Percentiles rank a stretch among this genome's conserved stretches.
Evolutionary conservation across 2,888 invertebrate genomes (phyloP).

Genomic region (Drosophila aldrichi): DNA sequence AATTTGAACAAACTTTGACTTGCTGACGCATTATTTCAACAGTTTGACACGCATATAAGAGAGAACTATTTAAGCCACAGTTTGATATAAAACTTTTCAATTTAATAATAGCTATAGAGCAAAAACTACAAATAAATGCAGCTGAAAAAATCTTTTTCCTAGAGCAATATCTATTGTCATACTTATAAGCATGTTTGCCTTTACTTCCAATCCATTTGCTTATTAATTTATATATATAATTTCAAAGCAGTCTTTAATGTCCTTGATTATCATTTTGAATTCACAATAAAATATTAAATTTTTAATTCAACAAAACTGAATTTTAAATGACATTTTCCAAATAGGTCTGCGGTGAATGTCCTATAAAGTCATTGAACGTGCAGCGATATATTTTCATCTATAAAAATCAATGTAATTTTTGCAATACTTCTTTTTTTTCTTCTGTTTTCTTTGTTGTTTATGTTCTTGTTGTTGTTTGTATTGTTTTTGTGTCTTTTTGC

Average conservation of each 20-base stretch:
- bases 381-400: constrained; percentile 38
- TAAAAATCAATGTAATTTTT: constrained; percentile 41
- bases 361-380: constrained; percentile 55
- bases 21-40: constrained; percentile 2
- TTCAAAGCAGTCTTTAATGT: not conserved
- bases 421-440: too few species aligned
- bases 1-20: constrained; percentile 1
- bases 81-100: not conserved
- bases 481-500: constrained; percentile 47
- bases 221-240: too few species aligned
- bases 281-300: too few species aligned
- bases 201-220: too few species aligned
- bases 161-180: too few species aligned
- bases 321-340: constrained; percentile 6
- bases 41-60: not conserved
- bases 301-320: not conserved
- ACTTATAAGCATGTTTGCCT: too few species aligned
- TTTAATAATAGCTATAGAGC: too few species aligned
- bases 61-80: too few species aligned
- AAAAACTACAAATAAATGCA: too few species aligned
- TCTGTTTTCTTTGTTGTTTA: constrained; percentile 3
- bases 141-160: too few species aligned
- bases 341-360: constrained; percentile 16
- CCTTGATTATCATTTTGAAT: not conserved
- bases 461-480: constrained; percentile 35